Conservation (phyloP, 2,113 vertebrate species). For the Engraulis encrasicolus region DNA sequence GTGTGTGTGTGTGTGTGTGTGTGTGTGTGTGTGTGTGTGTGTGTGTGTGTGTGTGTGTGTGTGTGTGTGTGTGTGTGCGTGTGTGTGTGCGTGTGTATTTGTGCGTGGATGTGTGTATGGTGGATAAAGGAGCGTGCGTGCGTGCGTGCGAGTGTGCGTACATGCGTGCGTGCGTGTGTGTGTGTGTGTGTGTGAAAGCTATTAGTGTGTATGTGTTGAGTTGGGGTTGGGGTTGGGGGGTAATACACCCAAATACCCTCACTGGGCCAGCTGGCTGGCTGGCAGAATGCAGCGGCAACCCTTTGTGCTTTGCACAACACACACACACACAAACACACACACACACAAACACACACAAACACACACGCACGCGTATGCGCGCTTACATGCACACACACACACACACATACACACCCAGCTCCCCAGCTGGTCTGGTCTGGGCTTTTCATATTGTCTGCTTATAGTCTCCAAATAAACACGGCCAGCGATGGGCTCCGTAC, state of each 20-base stretch:
- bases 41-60: constrained; percentile 14
- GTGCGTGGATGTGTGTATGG: too few relatives aligned
- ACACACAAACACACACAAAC: too few relatives aligned
- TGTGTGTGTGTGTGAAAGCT: neutral
- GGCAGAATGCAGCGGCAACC: too few relatives aligned
- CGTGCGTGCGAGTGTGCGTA: neutral
- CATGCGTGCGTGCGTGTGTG: too few relatives aligned
- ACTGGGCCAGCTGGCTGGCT: constrained; percentile 68
- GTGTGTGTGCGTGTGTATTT: neutral
- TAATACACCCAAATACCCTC: constrained; percentile 54
- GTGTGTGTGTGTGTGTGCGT: neutral
- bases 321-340: too few relatives aligned
- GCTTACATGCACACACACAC: too few relatives aligned
- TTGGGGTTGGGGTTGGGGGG: constrained; percentile 10
- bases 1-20: neutral
- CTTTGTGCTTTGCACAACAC: constrained; percentile 60
- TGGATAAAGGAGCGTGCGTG: too few relatives aligned
- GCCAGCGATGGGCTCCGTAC: constrained; percentile 51
- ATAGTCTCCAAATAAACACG: constrained; percentile 69
- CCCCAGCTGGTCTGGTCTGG: too few relatives aligned
- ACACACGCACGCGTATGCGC: too few relatives aligned
- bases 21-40: too few relatives aligned
- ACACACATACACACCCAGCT: too few relatives aligned
- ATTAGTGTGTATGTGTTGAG: neutral
- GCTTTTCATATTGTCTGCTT: constrained; percentile 67